Base-by-base conservation (phyloP, 2,888 invertebrate genomes). In the Leucoptera coffeella region DNA sequence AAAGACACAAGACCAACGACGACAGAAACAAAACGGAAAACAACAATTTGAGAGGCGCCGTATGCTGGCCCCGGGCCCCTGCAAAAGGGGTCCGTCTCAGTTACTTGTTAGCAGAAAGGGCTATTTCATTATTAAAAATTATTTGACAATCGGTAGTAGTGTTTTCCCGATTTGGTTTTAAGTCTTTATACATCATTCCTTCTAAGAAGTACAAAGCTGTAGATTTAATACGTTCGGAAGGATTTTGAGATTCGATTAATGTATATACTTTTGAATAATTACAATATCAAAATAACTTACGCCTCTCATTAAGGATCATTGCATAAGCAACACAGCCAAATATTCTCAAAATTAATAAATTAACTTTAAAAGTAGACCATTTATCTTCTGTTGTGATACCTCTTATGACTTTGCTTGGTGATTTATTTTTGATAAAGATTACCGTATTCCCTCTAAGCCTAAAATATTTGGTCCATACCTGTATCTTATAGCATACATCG, bases 271-370 rank as follows among this genome's bases (percentile, higher is more conserved):
- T 32, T 9, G 26, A 25, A 4, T 30, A 25, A 12, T 17, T 26
- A 19, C 31, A 29, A 22, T 31, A 33, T 10, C 31, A 32, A 11
- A 29, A 27, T 29, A 30, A 30, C 4, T 29, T 25, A 12, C 14
- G 26, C 15, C 28, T n/a, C 22, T 29, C 25, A 22, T 22, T 25
- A 11, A 19, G 15, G 8, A 22, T 27, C 21, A 25, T 15, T 8
- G 17, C 26, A 25, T 26, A 28, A 5, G 31, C 32, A 17, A 23
- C 11, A 22, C 35, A 32, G 8, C 32, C 30, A 31, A 32, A 32
- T 10, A 17, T 9, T 11, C 17, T 15, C 12, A 25, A 12, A 12
- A 17, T 15, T 17, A 23, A 27, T 12, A 27, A 12, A 15, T 22
- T 9, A 9, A 27, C 17, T 22, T 27, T 27, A 2, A 17, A 23